Conservation (phyloP, 2,113 vertebrate genomes). For the zebrafish (Danio rerio) region GRCz12tu NC_133196.1:45180501-45181000, state of each 20-base stretch:
- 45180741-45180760: conserved; percentile 77
- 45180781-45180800: not conserved
- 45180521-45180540: no score
- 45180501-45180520: no score
- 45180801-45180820: not conserved
- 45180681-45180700: conserved; percentile 72
- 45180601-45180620: no score
- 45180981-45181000: conserved; percentile 79
- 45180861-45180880: not conserved
- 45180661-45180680: conserved; percentile 59
- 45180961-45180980: conserved; percentile 76
- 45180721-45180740: conserved; percentile 83
- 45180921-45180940: conserved; percentile 72
- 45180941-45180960: conserved; percentile 69
- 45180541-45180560: no score
- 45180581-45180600: no score
- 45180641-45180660: conserved; percentile 52
- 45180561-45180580: no score
- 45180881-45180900: conserved; percentile 55
- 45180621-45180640: no score
- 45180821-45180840: conserved; percentile 10
- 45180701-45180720: conserved; percentile 84
- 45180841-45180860: not conserved
- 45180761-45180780: conserved; percentile 57
- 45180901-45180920: conserved; percentile 65